Evolutionary conservation across 2,888 invertebrate species (phyloP), one percentile per base, ranked within the genome.

Genomic region (Synergus gifuensis): DNA sequence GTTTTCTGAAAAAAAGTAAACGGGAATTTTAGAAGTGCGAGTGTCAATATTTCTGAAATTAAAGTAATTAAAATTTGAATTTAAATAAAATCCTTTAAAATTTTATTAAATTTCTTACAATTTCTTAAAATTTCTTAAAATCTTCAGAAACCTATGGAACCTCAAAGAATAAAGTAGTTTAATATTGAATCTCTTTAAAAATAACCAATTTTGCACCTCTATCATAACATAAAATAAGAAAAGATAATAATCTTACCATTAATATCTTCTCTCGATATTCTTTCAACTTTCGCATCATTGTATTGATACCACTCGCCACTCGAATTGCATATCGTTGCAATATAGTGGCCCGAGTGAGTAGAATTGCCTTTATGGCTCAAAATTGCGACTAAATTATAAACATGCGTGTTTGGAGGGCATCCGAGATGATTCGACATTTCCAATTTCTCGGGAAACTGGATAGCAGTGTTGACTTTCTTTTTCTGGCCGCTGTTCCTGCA

Each of bases 331-430:
- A 90, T 92, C 89, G 90, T 91, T 85, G 93, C 92, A 88, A 95
- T 93, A 88, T 95, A 95, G 89, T 95, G 95, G 0, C 95, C 95
- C 76, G 94, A 95, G 87, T 95, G 93, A 8, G 95, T 95, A 80
- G 94, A 94, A 18, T 93, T 93, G 2, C 95, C 95, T 86, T 94
- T 94, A 86, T 95, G 95, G 82, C 95, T 94, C 66, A 95, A 92
- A 79, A 95, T 95, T 5, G 95, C 95, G 60, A 93, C 93, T 66
- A 95, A 92, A 83, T 94, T 93, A 86, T 95, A 95, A 67, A 93
- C 83, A 80, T 90, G 89, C 12, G 91, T 89, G 67, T 88, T 88
- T 49, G 88, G 85, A 0, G 89, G 85, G 81, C 88, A 87, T 66
- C 88, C 86, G 36, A 94, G 84, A 84, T 93, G 93, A 82, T 92